Conservation (phyloP, 1,140 invertebrate species). For the Diuraphis noxia region DNA sequence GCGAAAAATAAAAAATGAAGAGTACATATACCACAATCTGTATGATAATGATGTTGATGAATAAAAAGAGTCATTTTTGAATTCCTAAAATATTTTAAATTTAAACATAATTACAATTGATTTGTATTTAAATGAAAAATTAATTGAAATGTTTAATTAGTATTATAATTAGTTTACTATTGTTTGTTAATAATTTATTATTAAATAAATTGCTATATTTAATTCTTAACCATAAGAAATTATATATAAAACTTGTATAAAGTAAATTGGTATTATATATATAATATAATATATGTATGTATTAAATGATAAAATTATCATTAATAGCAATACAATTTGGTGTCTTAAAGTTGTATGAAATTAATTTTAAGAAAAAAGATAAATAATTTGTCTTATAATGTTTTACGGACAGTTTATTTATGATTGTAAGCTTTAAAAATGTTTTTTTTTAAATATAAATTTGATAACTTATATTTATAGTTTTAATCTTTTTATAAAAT, state of each 20-base stretch:
- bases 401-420: too few species aligned
- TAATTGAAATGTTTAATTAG: neutral
- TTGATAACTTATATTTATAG: too few species aligned
- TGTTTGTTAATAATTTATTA: neutral
- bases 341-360: neutral
- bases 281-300: neutral
- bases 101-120: neutral
- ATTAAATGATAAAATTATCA: neutral
- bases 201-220: neutral
- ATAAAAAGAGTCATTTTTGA: conserved; percentile 70
- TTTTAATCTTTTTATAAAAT: too few species aligned
- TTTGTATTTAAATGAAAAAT: neutral
- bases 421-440: too few species aligned
- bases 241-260: too few species aligned
- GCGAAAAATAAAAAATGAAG: conserved; percentile 84
- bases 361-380: too few species aligned
- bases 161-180: neutral
- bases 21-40: conserved; percentile 81
- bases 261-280: too few species aligned
- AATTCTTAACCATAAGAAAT: neutral
- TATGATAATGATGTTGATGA: conserved; percentile 71
- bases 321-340: neutral
- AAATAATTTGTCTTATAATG: too few species aligned
- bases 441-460: too few species aligned
- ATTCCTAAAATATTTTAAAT: conserved; percentile 68